Conservation (phyloP, 23 tunicate species). For the Diplosoma virens region DNA sequence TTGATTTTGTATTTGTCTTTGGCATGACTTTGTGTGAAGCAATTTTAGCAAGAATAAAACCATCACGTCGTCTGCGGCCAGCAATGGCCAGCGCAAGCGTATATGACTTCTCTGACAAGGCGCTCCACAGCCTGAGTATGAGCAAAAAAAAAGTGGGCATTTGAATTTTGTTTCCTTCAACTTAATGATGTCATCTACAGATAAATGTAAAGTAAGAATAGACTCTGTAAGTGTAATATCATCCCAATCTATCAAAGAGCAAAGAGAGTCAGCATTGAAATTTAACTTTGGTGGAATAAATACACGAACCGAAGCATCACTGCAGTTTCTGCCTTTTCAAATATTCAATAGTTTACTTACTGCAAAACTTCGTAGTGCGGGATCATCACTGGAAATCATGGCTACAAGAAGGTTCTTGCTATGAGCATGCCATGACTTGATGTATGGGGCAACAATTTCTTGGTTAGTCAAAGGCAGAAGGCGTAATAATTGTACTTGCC, state of each 20-base stretch:
- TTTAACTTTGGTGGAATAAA: constrained; percentile 13
- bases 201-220: constrained; percentile 11
- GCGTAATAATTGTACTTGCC: constrained; percentile 19
- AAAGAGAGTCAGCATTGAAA: constrained; percentile 11
- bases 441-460: constrained; percentile 12
- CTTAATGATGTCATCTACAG: neutral
- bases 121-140: too few species aligned
- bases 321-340: constrained; percentile 13
- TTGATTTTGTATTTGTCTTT: constrained; percentile 5
- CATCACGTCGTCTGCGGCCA: constrained; percentile 14
- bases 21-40: constrained; percentile 6
- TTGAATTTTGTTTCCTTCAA: constrained; percentile 2
- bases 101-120: too few species aligned
- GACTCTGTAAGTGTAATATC: constrained; percentile 6
- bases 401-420: constrained; percentile 1
- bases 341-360: neutral
- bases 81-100: too few species aligned
- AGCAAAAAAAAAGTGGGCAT: constrained; percentile 10
- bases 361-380: constrained; percentile 8
- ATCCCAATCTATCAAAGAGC: constrained; percentile 12
- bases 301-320: constrained; percentile 9
- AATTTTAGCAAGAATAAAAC: constrained; percentile 12
- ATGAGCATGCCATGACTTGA: constrained; percentile 26
- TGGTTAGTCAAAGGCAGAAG: constrained; percentile 10
- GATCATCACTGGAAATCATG: constrained; percentile 22